Evolutionary conservation across 92 coral and sea anemone species (phyloP).

Genomic region (Nematostella vectensis): DNA sequence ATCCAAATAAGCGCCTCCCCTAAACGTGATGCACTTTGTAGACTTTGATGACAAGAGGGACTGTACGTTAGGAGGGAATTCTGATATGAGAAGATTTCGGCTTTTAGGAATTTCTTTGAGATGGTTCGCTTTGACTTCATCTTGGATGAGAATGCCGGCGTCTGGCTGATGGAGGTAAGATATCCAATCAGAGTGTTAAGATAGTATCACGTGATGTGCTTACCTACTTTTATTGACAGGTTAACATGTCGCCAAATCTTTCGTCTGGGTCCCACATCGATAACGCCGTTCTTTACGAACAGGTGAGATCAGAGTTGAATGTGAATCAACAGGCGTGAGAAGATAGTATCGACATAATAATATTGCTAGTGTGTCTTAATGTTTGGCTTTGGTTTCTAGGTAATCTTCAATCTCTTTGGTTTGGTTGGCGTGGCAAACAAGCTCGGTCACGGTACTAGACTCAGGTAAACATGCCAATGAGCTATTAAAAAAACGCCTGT

Average conservation of each 20-base stretch:
- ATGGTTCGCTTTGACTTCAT: conserved; percentile 95
- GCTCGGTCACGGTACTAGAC: conserved; percentile 59
- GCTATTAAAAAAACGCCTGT: no score
- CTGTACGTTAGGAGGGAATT: no score
- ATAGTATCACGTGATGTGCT: not conserved
- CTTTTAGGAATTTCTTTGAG: conserved; percentile 80
- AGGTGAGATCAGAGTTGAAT: no score
- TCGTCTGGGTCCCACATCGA: conserved; percentile 75
- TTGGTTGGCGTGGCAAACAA: conserved; percentile 67
- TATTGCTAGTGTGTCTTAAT: not conserved
- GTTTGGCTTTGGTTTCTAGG: no score
- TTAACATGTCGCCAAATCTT: conserved; percentile 96
- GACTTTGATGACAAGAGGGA: no score
- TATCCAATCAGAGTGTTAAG: not conserved
- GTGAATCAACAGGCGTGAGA: no score
- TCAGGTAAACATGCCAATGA: no score
- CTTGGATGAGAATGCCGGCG: conserved; percentile 79
- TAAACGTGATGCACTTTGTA: no score
- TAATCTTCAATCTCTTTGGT: conserved; percentile 71
- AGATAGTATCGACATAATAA: not conserved
- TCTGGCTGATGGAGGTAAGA: conserved; percentile 94
- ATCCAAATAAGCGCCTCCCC: no score
- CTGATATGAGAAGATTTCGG: no score
- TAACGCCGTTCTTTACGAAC: conserved; percentile 89
- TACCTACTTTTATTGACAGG: conserved; percentile 26